These are phyloP conservation scores for Lates calcarifer DNA, from an alignment of 2,113 vertebrate genomes.

Conservation along the genomic window DNA sequence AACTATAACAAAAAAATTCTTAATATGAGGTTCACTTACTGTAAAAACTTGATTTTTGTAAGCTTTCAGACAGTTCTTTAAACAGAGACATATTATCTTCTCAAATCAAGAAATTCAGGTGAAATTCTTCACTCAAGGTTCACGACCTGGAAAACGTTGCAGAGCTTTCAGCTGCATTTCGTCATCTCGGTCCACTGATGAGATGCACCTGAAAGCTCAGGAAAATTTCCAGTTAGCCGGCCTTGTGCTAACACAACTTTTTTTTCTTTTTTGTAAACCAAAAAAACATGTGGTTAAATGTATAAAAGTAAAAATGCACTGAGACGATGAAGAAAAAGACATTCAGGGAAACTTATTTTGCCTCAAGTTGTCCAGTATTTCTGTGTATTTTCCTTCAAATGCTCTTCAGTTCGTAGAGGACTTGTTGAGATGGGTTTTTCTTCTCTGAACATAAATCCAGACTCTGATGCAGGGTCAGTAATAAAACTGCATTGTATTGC, in stretches of 20 bases:
- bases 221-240: background rate
- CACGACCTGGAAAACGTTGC: background rate
- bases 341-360: background rate
- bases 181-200: background rate
- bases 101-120: background rate
- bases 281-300: background rate
- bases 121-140: background rate
- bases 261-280: too few species aligned
- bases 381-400: background rate
- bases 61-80: background rate
- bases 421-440: background rate
- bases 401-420: background rate
- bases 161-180: background rate
- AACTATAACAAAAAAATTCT: too few species aligned
- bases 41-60: background rate
- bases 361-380: background rate
- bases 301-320: background rate
- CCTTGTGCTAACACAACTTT: background rate
- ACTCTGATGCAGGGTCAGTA: background rate
- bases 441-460: background rate
- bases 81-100: background rate
- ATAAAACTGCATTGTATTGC: background rate
- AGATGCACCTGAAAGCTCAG: background rate
- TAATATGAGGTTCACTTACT: background rate
- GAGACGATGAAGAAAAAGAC: background rate